These are phyloP conservation scores for Haliclona indistincta DNA, from an alignment of 37 sponge, comb jelly and placozoan genomes.

Conservation along the genomic window DNA sequence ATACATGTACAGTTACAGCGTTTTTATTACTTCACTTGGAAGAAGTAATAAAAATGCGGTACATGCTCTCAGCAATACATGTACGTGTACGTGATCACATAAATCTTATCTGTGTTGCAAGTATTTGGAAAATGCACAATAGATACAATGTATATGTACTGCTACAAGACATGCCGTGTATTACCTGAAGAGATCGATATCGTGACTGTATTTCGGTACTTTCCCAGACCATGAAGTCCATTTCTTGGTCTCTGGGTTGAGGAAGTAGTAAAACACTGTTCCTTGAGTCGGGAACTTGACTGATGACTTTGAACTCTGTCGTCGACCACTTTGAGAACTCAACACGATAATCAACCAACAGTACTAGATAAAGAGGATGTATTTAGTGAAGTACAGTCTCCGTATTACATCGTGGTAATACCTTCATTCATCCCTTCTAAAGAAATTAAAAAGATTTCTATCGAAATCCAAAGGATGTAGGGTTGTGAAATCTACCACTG, in stretches of 20 bases:
- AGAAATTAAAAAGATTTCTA: too few relatives aligned
- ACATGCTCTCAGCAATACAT: neutral
- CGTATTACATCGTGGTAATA: too few relatives aligned
- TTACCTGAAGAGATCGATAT: conserved; percentile 94
- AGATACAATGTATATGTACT: too few relatives aligned
- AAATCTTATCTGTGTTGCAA: too few relatives aligned
- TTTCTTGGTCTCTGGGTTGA: conserved; percentile 87
- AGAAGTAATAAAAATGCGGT: too few relatives aligned
- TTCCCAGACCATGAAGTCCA: conserved; percentile 91
- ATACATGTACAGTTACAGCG: neutral
- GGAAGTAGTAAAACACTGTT: conserved; percentile 97
- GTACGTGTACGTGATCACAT: neutral
- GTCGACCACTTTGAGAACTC: conserved; percentile 99
- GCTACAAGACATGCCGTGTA: neutral
- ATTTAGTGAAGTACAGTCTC: too few relatives aligned
- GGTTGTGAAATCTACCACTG: too few relatives aligned
- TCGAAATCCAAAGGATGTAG: too few relatives aligned
- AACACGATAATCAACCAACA: conserved; percentile 96
- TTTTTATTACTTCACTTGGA: too few relatives aligned
- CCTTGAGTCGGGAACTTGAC: conserved; percentile 98
- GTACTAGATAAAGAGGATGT: too few relatives aligned
- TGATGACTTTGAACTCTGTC: conserved; percentile 95
- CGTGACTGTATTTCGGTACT: conserved; percentile 90
- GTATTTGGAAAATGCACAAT: too few relatives aligned
- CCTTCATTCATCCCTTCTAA: too few relatives aligned